Evolutionary conservation across 2,797 vertebrate species (phyloP).

Genomic region (Gallinago nigripennis): DNA sequence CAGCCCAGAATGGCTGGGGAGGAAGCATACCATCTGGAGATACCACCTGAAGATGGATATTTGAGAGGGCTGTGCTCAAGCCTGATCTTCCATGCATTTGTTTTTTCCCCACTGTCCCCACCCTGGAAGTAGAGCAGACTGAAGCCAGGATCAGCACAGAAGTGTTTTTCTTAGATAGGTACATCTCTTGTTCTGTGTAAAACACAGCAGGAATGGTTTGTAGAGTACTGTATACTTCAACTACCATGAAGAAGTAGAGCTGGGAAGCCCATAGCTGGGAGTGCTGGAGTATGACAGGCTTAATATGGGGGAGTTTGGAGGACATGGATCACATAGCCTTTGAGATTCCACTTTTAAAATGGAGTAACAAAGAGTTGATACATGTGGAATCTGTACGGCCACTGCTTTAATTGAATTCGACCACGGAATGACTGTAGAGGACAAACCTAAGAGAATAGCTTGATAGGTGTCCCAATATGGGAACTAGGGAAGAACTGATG

Average conservation of each 20-base stretch:
- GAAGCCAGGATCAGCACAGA: neutral
- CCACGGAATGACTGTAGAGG: neutral
- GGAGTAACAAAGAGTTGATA: neutral
- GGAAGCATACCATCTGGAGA: neutral
- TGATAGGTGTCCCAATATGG: neutral
- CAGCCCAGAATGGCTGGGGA: neutral
- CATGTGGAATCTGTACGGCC: neutral
- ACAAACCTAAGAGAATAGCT: neutral
- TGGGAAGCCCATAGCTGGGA: neutral
- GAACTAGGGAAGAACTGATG: neutral
- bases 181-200: neutral
- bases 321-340: neutral
- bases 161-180: neutral
- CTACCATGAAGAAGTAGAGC: neutral
- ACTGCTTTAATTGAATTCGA: neutral
- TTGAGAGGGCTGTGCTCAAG: neutral
- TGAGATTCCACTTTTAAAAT: neutral
- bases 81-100: neutral
- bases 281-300: neutral
- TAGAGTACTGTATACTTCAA: neutral
- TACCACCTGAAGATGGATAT: accelerated
- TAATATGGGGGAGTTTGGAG: neutral
- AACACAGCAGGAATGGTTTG: neutral
- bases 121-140: neutral
- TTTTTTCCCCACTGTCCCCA: neutral